phyloP scores from a whole-genome alignment of 2,113 vertebrate genomes.

The Microtus ochrogaster region DNA sequence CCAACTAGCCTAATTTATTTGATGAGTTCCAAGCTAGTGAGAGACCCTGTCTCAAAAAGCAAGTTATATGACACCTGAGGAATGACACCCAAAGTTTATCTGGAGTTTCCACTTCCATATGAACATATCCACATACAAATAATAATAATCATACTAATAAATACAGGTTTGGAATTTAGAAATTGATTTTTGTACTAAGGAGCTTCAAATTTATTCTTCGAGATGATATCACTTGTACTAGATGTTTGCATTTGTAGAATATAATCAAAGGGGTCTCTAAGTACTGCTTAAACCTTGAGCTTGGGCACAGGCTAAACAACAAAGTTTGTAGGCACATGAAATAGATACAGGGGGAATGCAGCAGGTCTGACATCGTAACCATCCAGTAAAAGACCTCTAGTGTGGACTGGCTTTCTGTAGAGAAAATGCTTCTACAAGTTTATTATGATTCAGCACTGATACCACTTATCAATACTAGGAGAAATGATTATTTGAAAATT shows the following conservation, averaged over 20 bases:
- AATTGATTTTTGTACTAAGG: not conserved
- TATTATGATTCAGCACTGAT: not conserved
- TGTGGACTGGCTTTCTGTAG: not conserved
- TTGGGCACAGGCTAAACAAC: not conserved
- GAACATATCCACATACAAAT: not conserved
- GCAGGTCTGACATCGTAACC: not conserved
- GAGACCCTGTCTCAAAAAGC: too few species aligned
- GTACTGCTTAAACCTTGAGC: rapidly evolving
- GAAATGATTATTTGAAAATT: not conserved
- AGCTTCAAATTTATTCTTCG: not conserved
- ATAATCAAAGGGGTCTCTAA: not conserved
- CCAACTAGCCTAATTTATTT: not conserved
- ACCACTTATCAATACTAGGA: not conserved
- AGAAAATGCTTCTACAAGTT: not conserved
- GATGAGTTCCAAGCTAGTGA: not conserved
- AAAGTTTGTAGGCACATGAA: not conserved
- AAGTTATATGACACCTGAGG: not conserved
- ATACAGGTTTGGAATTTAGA: not conserved
- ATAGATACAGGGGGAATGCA: too few species aligned
- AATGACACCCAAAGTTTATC: not conserved
- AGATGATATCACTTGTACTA: not conserved
- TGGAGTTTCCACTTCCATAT: not conserved
- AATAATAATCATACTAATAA: not conserved
- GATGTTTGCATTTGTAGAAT: not conserved
- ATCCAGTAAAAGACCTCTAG: not conserved